Conservation (phyloP, 2,888 invertebrate species). For the Apeira syringaria region DNA sequence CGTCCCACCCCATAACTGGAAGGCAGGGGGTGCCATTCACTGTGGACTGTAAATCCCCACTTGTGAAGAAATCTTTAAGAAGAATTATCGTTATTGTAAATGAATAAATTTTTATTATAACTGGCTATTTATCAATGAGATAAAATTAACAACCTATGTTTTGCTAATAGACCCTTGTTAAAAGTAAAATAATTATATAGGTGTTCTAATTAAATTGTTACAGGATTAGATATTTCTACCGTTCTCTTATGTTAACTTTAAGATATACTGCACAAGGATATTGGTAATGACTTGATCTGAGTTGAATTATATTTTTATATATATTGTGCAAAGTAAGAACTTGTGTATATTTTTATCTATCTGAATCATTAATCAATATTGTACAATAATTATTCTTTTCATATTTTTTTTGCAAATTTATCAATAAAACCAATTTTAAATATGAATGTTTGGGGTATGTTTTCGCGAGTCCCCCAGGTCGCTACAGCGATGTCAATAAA, state of each 20-base stretch:
- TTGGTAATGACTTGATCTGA: conserved; percentile 81
- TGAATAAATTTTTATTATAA: conserved; percentile 75
- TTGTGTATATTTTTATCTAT: conserved; percentile 79
- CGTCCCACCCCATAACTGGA: conserved; percentile 26
- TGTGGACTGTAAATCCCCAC: conserved; percentile 52
- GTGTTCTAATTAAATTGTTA: conserved; percentile 83
- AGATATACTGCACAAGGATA: conserved; percentile 81
- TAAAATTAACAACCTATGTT: conserved; percentile 71
- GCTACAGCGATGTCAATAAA: conserved; percentile 36
- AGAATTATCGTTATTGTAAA: conserved; percentile 78
- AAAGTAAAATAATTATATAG: conserved; percentile 75
- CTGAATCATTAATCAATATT: conserved; percentile 80
- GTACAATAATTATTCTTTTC: conserved; percentile 80
- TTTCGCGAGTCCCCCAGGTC: conserved; percentile 42
- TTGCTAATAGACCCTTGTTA: conserved; percentile 80
- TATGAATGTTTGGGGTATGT: conserved; percentile 59
- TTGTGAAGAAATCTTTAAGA: conserved; percentile 64
- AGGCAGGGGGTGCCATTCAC: conserved; percentile 35
- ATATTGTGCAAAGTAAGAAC: conserved; percentile 74
- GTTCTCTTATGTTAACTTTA: conserved; percentile 74
- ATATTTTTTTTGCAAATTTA: conserved; percentile 76
- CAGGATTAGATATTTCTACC: conserved; percentile 78
- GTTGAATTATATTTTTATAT: conserved; percentile 83
- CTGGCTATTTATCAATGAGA: conserved; percentile 79
- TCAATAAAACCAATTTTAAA: conserved; percentile 83